A percentile compares a stretch with the other conserved stretches of the same genome.
Evolutionary conservation across 2,888 invertebrate genomes (phyloP).

Genomic region (Synergus itoensis): DNA sequence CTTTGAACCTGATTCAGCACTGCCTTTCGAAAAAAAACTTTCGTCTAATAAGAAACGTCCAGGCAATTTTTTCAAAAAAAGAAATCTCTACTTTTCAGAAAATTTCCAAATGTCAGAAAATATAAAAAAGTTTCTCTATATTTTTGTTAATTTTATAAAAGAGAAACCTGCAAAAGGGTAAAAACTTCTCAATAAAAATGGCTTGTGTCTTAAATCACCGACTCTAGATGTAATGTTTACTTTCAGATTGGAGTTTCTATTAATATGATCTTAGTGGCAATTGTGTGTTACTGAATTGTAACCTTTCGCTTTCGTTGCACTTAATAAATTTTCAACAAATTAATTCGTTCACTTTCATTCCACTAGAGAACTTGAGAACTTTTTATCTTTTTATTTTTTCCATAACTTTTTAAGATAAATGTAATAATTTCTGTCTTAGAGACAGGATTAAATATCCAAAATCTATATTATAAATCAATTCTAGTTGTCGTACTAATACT

Average conservation of each 20-base stretch:
- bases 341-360: conserved; percentile 27
- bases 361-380: neutral
- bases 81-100: neutral
- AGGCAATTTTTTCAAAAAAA: too few species aligned
- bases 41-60: neutral
- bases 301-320: conserved; percentile 26
- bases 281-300: neutral
- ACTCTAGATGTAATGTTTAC: neutral
- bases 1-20: conserved; percentile 20
- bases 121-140: too few species aligned
- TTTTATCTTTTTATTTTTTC: conserved; percentile 5
- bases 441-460: conserved; percentile 32
- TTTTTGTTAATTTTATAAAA: too few species aligned
- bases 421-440: conserved; percentile 31
- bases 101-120: neutral
- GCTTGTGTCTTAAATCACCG: neutral
- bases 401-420: conserved; percentile 21
- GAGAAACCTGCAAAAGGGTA: too few species aligned
- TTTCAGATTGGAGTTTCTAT: neutral
- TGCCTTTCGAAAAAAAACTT: conserved; percentile 16
- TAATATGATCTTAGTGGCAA: neutral
- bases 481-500: conserved; percentile 30
- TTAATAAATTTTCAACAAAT: conserved; percentile 30
- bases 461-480: conserved; percentile 38
- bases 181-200: neutral